A percentile compares a stretch with the other conserved stretches of the same genome.
Evolutionary conservation across 2,888 invertebrate species (phyloP).

Genomic region (Xylophagus ater): DNA sequence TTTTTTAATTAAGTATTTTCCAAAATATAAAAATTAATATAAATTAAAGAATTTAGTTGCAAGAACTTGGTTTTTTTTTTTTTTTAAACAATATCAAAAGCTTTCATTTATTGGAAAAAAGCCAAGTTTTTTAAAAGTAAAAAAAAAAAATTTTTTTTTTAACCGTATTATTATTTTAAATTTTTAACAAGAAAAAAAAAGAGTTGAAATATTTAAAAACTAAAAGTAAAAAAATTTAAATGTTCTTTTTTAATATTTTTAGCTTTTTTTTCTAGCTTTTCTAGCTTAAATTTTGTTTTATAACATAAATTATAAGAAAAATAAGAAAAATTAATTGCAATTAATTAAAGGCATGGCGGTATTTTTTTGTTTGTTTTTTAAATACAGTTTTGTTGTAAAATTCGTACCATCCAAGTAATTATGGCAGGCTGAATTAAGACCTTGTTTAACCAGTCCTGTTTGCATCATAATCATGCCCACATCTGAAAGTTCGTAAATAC

Average conservation of each 20-base stretch:
- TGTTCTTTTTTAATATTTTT: too few relatives aligned
- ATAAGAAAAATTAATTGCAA: neutral
- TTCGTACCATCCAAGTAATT: conserved; percentile 73
- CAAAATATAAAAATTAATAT: too few relatives aligned
- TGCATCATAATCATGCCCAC: conserved; percentile 96
- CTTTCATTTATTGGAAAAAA: neutral
- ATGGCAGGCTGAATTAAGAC: conserved; percentile 60
- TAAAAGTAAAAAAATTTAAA: too few relatives aligned
- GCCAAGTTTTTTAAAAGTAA: too few relatives aligned
- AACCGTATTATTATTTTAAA: too few relatives aligned
- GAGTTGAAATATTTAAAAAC: too few relatives aligned
- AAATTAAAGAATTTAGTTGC: conserved; percentile 5
- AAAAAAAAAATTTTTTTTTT: neutral
- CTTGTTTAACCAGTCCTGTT: conserved; percentile 91
- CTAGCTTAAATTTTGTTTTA: neutral
- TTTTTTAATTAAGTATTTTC: conserved; percentile 1
- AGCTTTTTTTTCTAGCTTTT: too few relatives aligned
- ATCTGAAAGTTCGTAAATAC: conserved; percentile 72
- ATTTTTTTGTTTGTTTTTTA: conserved; percentile 3
- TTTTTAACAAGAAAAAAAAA: too few relatives aligned
- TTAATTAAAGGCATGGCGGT: neutral
- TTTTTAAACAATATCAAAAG: conserved; percentile 12
- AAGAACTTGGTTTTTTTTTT: too few relatives aligned
- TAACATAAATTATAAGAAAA: neutral
- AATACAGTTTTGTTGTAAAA: conserved; percentile 18